A percentile compares a stretch with the other conserved stretches of the same genome.
Evolutionary conservation across 2,797 vertebrate genomes (phyloP).

Genomic region (Oryzias dopingdopingensis): DNA sequence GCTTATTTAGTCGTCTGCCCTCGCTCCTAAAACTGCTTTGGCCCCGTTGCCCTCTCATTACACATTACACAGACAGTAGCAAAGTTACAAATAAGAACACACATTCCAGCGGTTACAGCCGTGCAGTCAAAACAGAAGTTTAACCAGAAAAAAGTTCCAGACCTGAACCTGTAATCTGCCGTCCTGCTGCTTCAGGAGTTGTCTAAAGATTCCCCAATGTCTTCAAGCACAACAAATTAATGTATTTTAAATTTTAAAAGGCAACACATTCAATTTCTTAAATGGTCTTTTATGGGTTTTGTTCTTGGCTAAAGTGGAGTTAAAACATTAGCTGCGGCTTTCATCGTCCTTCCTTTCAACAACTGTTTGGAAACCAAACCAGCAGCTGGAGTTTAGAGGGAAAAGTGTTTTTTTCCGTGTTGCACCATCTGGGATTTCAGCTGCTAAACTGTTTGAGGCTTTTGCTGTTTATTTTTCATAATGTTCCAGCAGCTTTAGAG

Average conservation of each 20-base stretch:
- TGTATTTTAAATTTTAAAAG: neutral
- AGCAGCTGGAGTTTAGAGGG: neutral
- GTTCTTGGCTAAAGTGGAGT: too few species aligned
- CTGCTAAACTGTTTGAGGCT: neutral
- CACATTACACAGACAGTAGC: conserved; percentile 21
- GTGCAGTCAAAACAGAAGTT: conserved; percentile 31
- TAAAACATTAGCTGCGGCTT: neutral
- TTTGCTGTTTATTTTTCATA: conserved; percentile 1
- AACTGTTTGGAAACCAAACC: neutral
- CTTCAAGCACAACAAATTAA: neutral
- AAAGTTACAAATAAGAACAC: conserved; percentile 24
- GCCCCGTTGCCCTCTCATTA: conserved; percentile 27
- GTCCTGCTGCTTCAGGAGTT: conserved; percentile 5
- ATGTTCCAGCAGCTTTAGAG: neutral
- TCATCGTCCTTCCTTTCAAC: neutral
- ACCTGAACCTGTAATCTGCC: conserved; percentile 10
- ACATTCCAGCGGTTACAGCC: conserved; percentile 42
- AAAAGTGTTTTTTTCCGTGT: neutral
- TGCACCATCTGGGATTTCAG: neutral
- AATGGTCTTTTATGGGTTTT: too few species aligned
- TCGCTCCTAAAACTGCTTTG: conserved; percentile 31
- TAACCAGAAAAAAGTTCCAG: conserved; percentile 11
- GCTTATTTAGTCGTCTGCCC: conserved; percentile 41
- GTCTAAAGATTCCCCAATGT: neutral
- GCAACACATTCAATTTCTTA: too few species aligned